phyloP scores from a whole-genome alignment of 37 sponge, comb jelly and placozoan genomes.

The Ephydatia muelleri region DNA sequence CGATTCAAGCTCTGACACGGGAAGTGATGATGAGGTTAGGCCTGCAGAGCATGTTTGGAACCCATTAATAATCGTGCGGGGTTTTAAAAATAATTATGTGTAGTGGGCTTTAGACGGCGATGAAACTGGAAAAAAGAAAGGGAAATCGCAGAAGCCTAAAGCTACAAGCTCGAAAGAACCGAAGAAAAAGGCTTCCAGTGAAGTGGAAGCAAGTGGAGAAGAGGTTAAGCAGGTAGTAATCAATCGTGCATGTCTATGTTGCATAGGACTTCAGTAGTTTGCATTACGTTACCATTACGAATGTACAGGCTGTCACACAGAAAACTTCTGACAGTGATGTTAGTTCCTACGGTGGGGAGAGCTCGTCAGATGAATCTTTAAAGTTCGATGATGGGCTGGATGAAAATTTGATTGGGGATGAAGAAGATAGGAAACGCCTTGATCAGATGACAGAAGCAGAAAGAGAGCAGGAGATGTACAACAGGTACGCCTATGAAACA shows the following conservation, averaged over 20 bases:
- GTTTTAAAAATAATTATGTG: not conserved
- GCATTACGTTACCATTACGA: not conserved
- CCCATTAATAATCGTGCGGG: not conserved
- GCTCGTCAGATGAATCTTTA: conserved; percentile 47
- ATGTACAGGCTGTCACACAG: conserved; percentile 4
- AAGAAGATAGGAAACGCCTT: conserved; percentile 78
- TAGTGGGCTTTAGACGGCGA: conserved; percentile 10
- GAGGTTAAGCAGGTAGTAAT: conserved; percentile 3
- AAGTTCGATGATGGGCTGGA: conserved; percentile 93
- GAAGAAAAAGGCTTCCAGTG: not conserved
- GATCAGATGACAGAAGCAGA: conserved; percentile 92
- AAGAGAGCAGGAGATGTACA: conserved; percentile 90
- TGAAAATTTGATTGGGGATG: conserved; percentile 87
- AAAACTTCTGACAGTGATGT: conserved; percentile 25
- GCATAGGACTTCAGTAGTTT: not conserved
- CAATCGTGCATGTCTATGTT: not conserved
- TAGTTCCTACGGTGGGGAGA: conserved; percentile 4
- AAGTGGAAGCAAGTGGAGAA: not conserved
- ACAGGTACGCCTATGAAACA: conserved; percentile 42
- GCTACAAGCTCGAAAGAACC: not conserved
- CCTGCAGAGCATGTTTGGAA: not conserved
- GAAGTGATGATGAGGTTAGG: conserved; percentile 83
- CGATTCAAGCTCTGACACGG: conserved; percentile 76
- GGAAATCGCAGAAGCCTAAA: not conserved
- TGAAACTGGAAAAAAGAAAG: not conserved